Evolutionary conservation across 2,797 vertebrate species (phyloP).

Genomic region (Heteromormyrus szaboi): DNA sequence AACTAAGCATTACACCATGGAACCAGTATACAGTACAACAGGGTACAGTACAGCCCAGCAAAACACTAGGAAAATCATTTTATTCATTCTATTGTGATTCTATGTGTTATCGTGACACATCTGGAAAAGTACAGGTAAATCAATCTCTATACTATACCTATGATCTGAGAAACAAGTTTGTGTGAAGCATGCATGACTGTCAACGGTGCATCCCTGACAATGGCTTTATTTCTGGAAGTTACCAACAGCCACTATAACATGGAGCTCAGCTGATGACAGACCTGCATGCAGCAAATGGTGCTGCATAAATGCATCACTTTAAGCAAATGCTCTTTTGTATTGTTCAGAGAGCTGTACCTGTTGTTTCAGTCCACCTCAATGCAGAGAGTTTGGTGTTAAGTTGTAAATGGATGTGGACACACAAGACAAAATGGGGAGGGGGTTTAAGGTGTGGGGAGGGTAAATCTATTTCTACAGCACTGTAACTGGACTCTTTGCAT

Average conservation of each 20-base stretch:
- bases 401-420: background rate
- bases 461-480: constrained; percentile 65
- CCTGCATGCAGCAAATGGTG: background rate
- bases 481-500: constrained; percentile 71
- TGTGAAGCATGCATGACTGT: background rate
- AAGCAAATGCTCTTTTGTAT: background rate
- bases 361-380: background rate
- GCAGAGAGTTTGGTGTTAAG: background rate
- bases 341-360: background rate
- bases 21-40: background rate
- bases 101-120: background rate
- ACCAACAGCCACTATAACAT: background rate
- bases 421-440: constrained; percentile 17
- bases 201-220: background rate
- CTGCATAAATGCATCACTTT: background rate
- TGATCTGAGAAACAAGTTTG: background rate
- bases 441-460: constrained; percentile 47
- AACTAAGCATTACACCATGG: background rate
- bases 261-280: background rate
- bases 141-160: background rate
- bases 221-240: background rate
- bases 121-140: background rate
- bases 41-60: background rate
- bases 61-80: background rate
- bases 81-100: background rate